Conservation (phyloP, 2,888 invertebrate genomes). For the Leptinotarsa tumamoca region DNA sequence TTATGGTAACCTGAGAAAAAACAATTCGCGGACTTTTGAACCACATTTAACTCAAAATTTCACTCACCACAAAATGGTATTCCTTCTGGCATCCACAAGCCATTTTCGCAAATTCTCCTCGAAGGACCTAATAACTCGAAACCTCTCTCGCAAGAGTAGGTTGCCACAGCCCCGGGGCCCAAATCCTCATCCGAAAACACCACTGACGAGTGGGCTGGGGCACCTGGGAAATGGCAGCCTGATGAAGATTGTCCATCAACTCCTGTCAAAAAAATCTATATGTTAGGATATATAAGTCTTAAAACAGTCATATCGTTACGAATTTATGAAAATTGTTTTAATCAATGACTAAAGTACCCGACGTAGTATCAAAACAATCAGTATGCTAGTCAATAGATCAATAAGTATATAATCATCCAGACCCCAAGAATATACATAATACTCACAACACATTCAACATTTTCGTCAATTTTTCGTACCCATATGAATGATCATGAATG, state of each 20-base stretch:
- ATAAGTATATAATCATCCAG: too few relatives aligned
- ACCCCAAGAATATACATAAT: too few relatives aligned
- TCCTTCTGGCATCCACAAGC: conserved; percentile 88
- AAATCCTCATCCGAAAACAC: conserved; percentile 78
- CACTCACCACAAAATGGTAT: conserved; percentile 94
- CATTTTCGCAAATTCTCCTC: conserved; percentile 81
- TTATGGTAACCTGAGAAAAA: too few relatives aligned
- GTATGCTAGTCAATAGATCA: too few relatives aligned
- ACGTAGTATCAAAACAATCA: too few relatives aligned
- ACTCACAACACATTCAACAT: too few relatives aligned
- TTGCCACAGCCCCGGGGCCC: conserved; percentile 77
- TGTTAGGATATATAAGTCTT: too few relatives aligned
- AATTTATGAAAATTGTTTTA: too few relatives aligned
- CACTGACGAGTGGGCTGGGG: conserved; percentile 88
- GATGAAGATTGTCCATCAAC: conserved; percentile 22
- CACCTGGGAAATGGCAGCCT: conserved; percentile 87
- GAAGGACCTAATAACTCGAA: conserved; percentile 93
- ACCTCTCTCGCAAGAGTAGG: conserved; percentile 88
- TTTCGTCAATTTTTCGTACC: too few relatives aligned
- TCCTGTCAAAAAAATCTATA: conserved; percentile 30
- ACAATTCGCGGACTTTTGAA: neutral
- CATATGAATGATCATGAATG: too few relatives aligned
- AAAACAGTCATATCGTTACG: too few relatives aligned
- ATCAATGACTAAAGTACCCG: too few relatives aligned
- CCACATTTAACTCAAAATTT: neutral